Conservation (phyloP, 2,113 vertebrate species). For the Trematomus loennbergii region DNA sequence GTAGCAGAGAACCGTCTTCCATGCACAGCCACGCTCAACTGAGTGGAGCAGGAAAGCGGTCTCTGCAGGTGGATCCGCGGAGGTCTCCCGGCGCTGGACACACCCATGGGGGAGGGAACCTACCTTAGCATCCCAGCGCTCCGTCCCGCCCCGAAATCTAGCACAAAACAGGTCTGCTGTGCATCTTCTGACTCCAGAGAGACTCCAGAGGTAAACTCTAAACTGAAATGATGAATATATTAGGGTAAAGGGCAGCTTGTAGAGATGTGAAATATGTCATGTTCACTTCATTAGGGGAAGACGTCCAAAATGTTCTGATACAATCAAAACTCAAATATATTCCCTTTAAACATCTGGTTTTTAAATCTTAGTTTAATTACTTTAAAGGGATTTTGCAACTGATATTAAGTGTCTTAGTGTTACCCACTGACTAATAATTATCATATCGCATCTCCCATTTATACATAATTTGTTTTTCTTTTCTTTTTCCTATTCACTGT, state of each 20-base stretch:
- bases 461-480: not conserved
- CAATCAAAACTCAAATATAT: not conserved
- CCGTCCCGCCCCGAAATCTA: constrained; percentile 45
- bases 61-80: constrained; percentile 85
- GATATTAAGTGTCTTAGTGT: not conserved
- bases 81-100: constrained; percentile 72
- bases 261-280: not conserved
- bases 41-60: constrained; percentile 57
- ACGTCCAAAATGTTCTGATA: not conserved
- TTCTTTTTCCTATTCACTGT: not conserved
- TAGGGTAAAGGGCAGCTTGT: not conserved
- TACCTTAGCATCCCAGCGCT: constrained; percentile 75
- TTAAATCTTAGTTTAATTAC: not conserved
- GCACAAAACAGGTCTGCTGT: constrained; percentile 20
- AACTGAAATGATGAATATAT: not conserved
- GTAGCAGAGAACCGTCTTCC: constrained; percentile 8
- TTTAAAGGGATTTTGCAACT: not conserved
- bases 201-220: constrained; percentile 5
- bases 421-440: not conserved
- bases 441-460: constrained; percentile 17
- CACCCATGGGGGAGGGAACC: constrained; percentile 83
- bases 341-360: not conserved
- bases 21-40: constrained; percentile 49
- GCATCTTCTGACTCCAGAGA: constrained; percentile 19
- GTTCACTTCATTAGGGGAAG: not conserved